phyloP scores from a whole-genome alignment of 2,888 invertebrate species.

The Venustoraphidia nigricollis region DNA sequence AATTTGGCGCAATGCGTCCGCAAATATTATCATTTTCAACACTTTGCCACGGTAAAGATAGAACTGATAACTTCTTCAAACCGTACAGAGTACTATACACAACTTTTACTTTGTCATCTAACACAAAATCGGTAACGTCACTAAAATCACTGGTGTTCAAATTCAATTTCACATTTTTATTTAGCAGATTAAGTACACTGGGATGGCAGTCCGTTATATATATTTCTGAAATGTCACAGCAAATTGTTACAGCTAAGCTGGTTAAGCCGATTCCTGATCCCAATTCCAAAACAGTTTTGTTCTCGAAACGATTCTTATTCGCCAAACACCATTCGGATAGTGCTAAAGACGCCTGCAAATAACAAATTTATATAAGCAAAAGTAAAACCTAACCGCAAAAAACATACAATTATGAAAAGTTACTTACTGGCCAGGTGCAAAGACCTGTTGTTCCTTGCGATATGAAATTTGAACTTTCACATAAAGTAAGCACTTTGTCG shows the following conservation, averaged over 20 bases:
- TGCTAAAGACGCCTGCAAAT: conserved; percentile 47
- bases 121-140: conserved; percentile 24
- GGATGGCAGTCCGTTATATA: conserved; percentile 55
- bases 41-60: conserved; percentile 34
- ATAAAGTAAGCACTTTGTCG: conserved; percentile 36
- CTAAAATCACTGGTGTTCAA: conserved; percentile 21
- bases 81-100: not conserved
- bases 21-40: conserved; percentile 21
- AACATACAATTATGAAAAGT: not conserved
- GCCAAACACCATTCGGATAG: conserved; percentile 54
- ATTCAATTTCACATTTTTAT: conserved; percentile 47
- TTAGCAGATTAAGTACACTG: conserved; percentile 43
- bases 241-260: conserved; percentile 42
- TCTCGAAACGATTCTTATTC: conserved; percentile 32
- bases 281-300: conserved; percentile 51
- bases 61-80: conserved; percentile 13
- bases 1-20: conserved; percentile 23
- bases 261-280: conserved; percentile 65
- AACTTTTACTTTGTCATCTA: conserved; percentile 16
- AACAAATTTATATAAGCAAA: not conserved
- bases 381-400: too few relatives aligned
- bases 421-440: conserved; percentile 56
- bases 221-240: conserved; percentile 36
- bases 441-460: conserved; percentile 67
- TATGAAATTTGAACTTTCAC: conserved; percentile 56